A percentile compares a stretch with the other conserved stretches of the same genome.
Conservation (phyloP, 2,797 vertebrate genomes). For the Amniataba percoides region DNA sequence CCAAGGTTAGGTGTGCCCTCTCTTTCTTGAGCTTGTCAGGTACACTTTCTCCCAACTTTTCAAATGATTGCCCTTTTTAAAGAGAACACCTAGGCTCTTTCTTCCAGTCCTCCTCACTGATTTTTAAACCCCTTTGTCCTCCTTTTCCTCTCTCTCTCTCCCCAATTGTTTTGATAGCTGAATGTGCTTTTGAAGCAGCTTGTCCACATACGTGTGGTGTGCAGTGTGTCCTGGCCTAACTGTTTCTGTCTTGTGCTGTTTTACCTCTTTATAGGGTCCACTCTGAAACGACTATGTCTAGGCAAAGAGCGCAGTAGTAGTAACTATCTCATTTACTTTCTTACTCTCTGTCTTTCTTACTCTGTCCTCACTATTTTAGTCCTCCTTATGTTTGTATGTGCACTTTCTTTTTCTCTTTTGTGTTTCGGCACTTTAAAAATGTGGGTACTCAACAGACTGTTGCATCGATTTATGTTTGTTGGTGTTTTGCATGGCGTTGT, state of each 20-base stretch:
- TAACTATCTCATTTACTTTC: constrained; percentile 96
- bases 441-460: constrained; percentile 49
- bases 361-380: constrained; percentile 78
- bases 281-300: constrained; percentile 99
- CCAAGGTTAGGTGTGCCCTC: constrained; percentile 33
- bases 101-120: constrained; percentile 84
- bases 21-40: constrained; percentile 15
- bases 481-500: constrained; percentile 81
- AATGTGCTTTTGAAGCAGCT: constrained; percentile 90
- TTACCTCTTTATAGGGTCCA: constrained; percentile 96
- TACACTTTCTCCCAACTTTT: constrained; percentile 25
- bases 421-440: constrained; percentile 71
- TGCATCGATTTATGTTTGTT: constrained; percentile 40
- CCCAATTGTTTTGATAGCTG: constrained; percentile 83
- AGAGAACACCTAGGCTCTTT: constrained; percentile 80
- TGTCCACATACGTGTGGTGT: constrained; percentile 86
- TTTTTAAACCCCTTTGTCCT: constrained; percentile 81
- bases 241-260: constrained; percentile 96
- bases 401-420: constrained; percentile 56
- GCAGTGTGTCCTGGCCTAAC: constrained; percentile 91
- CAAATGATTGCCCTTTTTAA: constrained; percentile 71
- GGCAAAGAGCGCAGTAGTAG: constrained; percentile 99
- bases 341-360: constrained; percentile 84
- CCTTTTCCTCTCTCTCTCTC: constrained; percentile 79
- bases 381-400: constrained; percentile 85